A percentile compares a stretch with the other conserved stretches of the same genome.
These are phyloP conservation scores for Glareola pratincola DNA, from an alignment of 2,113 vertebrate genomes.

Conservation along the genomic window DNA sequence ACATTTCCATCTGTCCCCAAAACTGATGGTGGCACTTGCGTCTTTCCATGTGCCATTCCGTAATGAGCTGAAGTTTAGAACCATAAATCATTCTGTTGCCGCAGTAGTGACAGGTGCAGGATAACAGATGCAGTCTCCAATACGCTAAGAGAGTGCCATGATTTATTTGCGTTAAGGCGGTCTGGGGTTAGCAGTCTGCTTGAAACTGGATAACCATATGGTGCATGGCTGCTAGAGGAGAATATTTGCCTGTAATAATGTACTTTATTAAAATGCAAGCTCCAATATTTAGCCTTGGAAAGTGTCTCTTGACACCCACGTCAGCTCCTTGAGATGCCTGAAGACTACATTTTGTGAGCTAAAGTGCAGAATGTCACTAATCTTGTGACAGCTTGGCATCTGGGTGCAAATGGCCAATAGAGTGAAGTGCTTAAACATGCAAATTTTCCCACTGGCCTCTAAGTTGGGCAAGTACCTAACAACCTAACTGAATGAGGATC, in stretches of 20 bases:
- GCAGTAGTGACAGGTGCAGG: constrained; percentile 49
- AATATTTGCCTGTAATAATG: constrained; percentile 47
- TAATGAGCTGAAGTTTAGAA: constrained; percentile 6
- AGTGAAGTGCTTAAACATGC: not conserved
- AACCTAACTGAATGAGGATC: not conserved
- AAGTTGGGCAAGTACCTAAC: not conserved
- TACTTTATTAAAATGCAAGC: constrained; percentile 51
- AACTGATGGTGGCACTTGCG: not conserved
- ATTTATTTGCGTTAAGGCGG: constrained; percentile 59
- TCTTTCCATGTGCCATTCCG: constrained; percentile 23
- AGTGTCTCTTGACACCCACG: constrained; percentile 37
- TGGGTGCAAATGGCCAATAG: not conserved
- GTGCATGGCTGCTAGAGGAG: constrained; percentile 42
- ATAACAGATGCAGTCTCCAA: constrained; percentile 51
- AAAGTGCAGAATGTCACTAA: constrained; percentile 11
- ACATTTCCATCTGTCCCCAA: constrained; percentile 33
- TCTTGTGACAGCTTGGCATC: not conserved
- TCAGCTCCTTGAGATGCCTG: constrained; percentile 51
- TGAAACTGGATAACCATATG: constrained; percentile 66
- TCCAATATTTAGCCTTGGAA: constrained; percentile 55
- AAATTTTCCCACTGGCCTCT: not conserved
- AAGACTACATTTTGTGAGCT: not conserved
- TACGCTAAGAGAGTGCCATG: constrained; percentile 52
- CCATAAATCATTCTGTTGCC: constrained; percentile 58
- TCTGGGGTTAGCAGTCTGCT: constrained; percentile 66